Conservation (phyloP, 1,140 invertebrate species). For the Copidosoma floridanum region DNA sequence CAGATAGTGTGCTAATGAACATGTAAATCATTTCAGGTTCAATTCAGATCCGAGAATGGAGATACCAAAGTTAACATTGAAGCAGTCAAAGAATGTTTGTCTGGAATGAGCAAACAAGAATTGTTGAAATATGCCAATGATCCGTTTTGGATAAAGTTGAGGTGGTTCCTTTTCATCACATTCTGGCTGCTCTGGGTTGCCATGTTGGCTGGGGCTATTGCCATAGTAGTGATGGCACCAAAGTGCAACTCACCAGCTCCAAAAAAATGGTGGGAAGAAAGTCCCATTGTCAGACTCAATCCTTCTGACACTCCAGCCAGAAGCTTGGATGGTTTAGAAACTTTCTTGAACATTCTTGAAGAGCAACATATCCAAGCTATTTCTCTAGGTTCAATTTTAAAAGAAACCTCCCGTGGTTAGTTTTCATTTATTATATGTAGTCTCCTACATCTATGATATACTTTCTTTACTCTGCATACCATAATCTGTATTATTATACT, state of each 20-base stretch:
- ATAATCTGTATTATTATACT: no score
- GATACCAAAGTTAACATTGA: constrained; percentile 85
- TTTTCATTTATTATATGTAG: no score
- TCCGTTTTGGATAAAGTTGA: constrained; percentile 84
- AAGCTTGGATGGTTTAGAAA: constrained; percentile 43
- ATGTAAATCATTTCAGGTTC: constrained; percentile 60
- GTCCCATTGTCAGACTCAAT: constrained; percentile 55
- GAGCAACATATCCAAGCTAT: constrained; percentile 57
- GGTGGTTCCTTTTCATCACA: constrained; percentile 79
- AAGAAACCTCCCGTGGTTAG: constrained; percentile 36
- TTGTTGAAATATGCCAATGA: constrained; percentile 89
- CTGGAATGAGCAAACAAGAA: constrained; percentile 87
- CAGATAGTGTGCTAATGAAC: no score
- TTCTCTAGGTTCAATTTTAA: constrained; percentile 59
- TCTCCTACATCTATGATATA: no score
- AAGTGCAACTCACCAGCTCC: constrained; percentile 73
- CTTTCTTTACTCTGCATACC: no score
- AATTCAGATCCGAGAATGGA: constrained; percentile 75
- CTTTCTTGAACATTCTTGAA: constrained; percentile 54
- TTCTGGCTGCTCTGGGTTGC: constrained; percentile 86
- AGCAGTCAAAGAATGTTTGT: constrained; percentile 61
- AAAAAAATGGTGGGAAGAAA: constrained; percentile 65
- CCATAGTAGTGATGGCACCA: constrained; percentile 80
- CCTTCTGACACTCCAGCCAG: constrained; percentile 37
- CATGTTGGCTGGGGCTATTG: constrained; percentile 81